Evolutionary conservation across 2,888 invertebrate genomes (phyloP).

Genomic region (Schrankia costaestrigalis): DNA sequence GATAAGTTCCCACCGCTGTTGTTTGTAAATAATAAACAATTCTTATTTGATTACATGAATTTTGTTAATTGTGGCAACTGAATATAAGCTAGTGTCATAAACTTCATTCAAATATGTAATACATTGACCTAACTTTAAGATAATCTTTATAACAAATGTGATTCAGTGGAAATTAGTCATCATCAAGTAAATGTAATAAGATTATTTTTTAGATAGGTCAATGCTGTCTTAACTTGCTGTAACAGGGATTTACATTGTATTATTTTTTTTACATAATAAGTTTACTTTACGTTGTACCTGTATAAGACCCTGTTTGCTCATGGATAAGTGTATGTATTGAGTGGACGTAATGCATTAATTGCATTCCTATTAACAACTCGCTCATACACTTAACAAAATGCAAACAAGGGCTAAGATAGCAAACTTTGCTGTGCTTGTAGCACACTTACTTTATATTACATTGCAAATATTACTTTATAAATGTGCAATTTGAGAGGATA

Average conservation of each 20-base stretch:
- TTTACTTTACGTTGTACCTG: constrained; percentile 35
- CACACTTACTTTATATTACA: constrained; percentile 10
- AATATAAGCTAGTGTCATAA: not conserved
- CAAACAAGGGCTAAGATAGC: no score
- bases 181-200: no score
- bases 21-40: constrained; percentile 53
- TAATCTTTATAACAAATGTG: no score
- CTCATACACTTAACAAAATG: not conserved
- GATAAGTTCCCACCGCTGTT: constrained; percentile 68
- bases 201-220: no score
- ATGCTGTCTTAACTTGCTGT: constrained; percentile 8
- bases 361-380: not conserved
- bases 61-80: constrained; percentile 43
- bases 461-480: constrained; percentile 10
- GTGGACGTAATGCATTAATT: no score
- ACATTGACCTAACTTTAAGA: constrained; percentile 15
- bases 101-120: constrained; percentile 2
- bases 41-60: constrained; percentile 39
- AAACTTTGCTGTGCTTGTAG: no score
- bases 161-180: no score
- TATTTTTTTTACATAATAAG: constrained; percentile 16
- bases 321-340: no score
- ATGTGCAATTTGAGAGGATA: constrained; percentile 24
- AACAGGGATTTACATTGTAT: constrained; percentile 13
- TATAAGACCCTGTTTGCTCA: constrained; percentile 24